Base-by-base conservation (phyloP, 1,140 invertebrate genomes). In the Eumeta japonica region DNA sequence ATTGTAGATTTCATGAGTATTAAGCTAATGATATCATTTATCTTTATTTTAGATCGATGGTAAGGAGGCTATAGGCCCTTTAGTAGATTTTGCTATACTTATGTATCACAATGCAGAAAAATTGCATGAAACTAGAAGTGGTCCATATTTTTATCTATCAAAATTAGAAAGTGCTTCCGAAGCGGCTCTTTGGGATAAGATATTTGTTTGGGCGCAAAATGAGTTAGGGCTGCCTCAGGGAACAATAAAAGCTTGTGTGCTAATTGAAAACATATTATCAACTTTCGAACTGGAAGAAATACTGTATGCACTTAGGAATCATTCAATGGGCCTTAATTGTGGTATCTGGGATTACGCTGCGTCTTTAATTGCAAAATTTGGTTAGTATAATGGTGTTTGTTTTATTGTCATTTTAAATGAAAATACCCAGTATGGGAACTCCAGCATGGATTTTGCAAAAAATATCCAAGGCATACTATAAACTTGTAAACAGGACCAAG, bases 331-430 rank as follows among this genome's bases (percentile, higher is more conserved):
- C 12, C 65, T 88, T 1, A 88, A 87, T 51, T 88, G 85, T 72
- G 85, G 86, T 3, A 85, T 87, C 44, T 88, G 85, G 85, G 85
- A 88, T 60, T 88, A 88, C 53, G 80, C 81, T 40, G 85, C 85
- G 3, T 86, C 83, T 4, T 84, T 87, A 39, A 83, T 88, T 44
- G 76, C 78, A 16, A 85, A 84, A 66, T 84, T 85, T 73, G 82
- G 82, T 79, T 67, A 67, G 45, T 51, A 27, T 29, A 17, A 16
- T 36, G 5, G 20, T 13, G 27, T n/a, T 10, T 36, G 9, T 12
- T 30, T 7, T 30, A 30, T 24, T 24, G 5, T 7, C 20, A n/a
- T n/a, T n/a, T n/a, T n/a, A n/a, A n/a, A n/a, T n/a, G n/a, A n/a
- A n/a, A n/a, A n/a, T n/a, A n/a, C n/a, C n/a, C n/a, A n/a, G n/a